Conservation (phyloP, 2,797 vertebrate species). For the Falco rusticolus region DNA sequence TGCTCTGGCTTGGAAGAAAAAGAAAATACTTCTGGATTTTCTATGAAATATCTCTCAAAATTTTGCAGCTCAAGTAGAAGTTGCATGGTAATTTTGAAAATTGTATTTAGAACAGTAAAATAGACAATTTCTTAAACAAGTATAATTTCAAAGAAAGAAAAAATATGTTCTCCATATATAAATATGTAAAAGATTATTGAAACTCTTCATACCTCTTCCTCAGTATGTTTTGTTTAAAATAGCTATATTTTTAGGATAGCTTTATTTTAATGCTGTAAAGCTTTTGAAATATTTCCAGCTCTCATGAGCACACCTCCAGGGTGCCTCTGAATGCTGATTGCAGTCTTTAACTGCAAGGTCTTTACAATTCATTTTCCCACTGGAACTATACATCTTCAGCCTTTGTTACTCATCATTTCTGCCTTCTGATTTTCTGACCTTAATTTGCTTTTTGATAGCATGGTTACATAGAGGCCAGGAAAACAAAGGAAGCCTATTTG, state of each 20-base stretch:
- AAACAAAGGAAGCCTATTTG: not conserved
- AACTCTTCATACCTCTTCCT: not conserved
- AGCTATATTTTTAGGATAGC: not conserved
- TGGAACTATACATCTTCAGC: not conserved
- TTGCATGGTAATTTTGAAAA: not conserved
- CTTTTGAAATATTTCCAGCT: not conserved
- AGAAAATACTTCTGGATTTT: not conserved
- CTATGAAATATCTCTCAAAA: not conserved
- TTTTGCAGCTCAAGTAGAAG: not conserved
- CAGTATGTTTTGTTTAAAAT: not conserved
- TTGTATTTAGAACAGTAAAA: not conserved
- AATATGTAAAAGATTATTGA: not conserved
- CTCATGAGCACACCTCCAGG: not conserved
- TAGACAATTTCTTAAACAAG: not conserved
- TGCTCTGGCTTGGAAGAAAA: not conserved
- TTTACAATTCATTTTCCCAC: not conserved
- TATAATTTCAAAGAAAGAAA: not conserved
- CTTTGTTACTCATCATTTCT: not conserved
- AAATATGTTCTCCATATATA: not conserved
- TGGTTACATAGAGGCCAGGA: not conserved
- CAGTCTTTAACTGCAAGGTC: not conserved
- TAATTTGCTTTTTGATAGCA: not conserved
- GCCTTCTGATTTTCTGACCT: not conserved
- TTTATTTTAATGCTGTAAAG: not conserved
- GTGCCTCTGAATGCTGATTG: not conserved